Base-by-base conservation (phyloP, 2,888 invertebrate species). In the Netelia virgata region DNA sequence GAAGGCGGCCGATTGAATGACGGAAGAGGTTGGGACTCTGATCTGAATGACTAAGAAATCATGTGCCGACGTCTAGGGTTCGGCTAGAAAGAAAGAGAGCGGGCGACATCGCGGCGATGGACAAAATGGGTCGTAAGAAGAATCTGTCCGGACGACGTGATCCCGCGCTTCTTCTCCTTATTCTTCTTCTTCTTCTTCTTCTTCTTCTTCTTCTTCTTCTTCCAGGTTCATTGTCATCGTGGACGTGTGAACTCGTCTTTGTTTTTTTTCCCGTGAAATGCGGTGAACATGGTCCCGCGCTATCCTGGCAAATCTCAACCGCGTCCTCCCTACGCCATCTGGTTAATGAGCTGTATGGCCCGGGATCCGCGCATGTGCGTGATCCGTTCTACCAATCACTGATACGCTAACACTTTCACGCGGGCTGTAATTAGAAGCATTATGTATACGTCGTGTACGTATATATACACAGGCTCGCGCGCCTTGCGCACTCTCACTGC, bases 171-270 rank as follows among this genome's bases (percentile, higher is more conserved):
- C 78, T 18, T 16, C 16, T 57, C 20, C 18, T 57, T 87, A 88
- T 87, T 89, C 88, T 23, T 23, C 78, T 9, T n/a, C 16, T 57
- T 57, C 18, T 57, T 87, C 88, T 18, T 16, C 16, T 57, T 57
- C 18, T 57, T 87, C 88, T 87, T 89, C 88, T 23, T 23, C 78
- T 9, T n/a, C 16, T 57, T 57, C 18, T 57, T 87, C 88, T 87
- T 89, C 88, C 91, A 91, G 88, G 90, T 92, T 91, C 92, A 91
- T 91, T 91, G 91, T 91, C 91, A 90, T 70, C 55, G 66, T 55
- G 43, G 83, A 88, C 86, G 89, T 90, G 91, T 90, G 90, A 90
- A 90, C 88, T 88, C 86, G 63, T 85, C 89, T 90, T 90, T 91
- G 89, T 90, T 91, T 89, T 89, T 90, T 89, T 89, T 88, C 88